Evolutionary conservation across 2,888 invertebrate species (phyloP).

Genomic region (Pammene aurita): DNA sequence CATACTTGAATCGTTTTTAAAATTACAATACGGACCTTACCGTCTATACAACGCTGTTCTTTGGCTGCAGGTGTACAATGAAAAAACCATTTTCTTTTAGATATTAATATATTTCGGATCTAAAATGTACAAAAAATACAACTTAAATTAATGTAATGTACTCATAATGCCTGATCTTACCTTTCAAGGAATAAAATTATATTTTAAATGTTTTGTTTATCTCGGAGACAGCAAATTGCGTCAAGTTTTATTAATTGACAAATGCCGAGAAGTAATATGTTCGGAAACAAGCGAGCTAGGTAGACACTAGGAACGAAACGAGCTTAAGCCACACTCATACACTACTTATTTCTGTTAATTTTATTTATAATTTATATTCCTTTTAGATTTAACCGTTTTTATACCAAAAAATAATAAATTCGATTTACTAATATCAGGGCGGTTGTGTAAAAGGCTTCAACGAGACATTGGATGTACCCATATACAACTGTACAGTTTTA

Average conservation of each 20-base stretch:
- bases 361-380: conserved; percentile 49
- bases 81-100: conserved; percentile 73
- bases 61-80: no score
- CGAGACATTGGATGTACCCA: conserved; percentile 69
- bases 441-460: conserved; percentile 77
- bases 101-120: conserved; percentile 88
- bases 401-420: conserved; percentile 76
- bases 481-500: conserved; percentile 66
- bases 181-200: conserved; percentile 66
- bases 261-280: conserved; percentile 65
- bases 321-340: conserved; percentile 62
- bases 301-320: conserved; percentile 71
- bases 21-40: no score
- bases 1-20: no score
- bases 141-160: conserved; percentile 86
- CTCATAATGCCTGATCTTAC: conserved; percentile 79
- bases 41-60: no score
- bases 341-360: conserved; percentile 56
- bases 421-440: conserved; percentile 79
- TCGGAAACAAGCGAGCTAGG: conserved; percentile 69
- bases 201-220: conserved; percentile 64
- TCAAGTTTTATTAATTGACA: conserved; percentile 75
- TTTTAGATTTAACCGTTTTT: conserved; percentile 54
- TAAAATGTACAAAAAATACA: conserved; percentile 90
- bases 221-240: conserved; percentile 61